Base-by-base conservation (phyloP, 2,797 vertebrate species). In the Chanos chanos region DNA sequence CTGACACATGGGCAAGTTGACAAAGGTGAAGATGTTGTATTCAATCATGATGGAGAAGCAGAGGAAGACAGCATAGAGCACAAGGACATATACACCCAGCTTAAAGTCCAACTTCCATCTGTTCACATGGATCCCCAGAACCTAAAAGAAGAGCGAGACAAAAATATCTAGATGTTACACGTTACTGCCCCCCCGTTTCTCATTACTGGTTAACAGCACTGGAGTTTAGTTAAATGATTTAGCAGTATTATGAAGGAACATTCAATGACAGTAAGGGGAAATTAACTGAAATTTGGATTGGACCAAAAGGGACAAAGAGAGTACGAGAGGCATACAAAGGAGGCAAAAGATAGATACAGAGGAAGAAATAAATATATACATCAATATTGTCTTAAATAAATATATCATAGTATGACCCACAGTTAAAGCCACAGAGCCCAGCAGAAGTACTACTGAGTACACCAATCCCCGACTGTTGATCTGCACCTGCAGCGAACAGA, bases 21-120 rank as follows among this genome's bases (percentile, higher is more conserved):
- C 94, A 43, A 98, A 99, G 37, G 96, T 99, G 87, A 99, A 99
- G 81, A 99, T 90, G 9, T 99, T 99, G 81, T 92, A 99, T 80
- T 99, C 96, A 49, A 99, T 99, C 89, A 99, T 85, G 81, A 98
- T 85, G 37, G 96, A 99, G 85, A 98, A 90, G 86, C 93, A 97
- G 76, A 99, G 80, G 87, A 99, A 99, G 78, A 99, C 0, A 3
- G 81, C 92, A 15, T 99, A 99, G 72, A 99, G 89, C 63, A 91
- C 22, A 66, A 99, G 81, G 51, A 94, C 94, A 0, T 93, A 98
- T 39, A 92, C 2, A 6, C 96, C 96, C 76, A 99, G 88, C 83
- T 91, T 96, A 64, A 77, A 72, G 81, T 97, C 94, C 81, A 99
- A 89, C 77, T 85, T 88, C 96, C 96, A 99, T 34, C 92, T 92